Conservation (phyloP, 2,888 invertebrate species). For the Leucophora obtusa region DNA sequence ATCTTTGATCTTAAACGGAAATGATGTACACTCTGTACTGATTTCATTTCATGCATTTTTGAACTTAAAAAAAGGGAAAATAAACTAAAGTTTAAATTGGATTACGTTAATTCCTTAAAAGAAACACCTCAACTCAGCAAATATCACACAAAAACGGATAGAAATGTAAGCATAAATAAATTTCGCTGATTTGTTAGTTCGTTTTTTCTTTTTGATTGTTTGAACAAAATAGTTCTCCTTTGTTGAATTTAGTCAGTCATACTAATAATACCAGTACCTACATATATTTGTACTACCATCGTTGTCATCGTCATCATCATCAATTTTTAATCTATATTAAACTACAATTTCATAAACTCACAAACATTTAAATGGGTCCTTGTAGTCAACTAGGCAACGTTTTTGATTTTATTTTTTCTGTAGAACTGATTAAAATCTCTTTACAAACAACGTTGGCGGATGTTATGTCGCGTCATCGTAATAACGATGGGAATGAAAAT, state of each 20-base stretch:
- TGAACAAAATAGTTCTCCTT: too few relatives aligned
- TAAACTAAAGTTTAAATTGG: conserved; percentile 41
- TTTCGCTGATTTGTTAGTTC: too few relatives aligned
- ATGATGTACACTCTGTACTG: conserved; percentile 38
- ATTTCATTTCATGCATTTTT: conserved; percentile 45
- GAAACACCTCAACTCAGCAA: not conserved
- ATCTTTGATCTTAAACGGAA: conserved; percentile 55
- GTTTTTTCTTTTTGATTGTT: too few relatives aligned
- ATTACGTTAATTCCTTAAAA: conserved; percentile 46
- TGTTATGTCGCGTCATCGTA: conserved; percentile 61
- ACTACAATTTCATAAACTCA: conserved; percentile 36
- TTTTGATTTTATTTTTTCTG: conserved; percentile 45
- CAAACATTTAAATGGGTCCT: conserved; percentile 33
- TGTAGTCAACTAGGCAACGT: conserved; percentile 12
- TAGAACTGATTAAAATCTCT: conserved; percentile 59
- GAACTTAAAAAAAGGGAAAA: conserved; percentile 44
- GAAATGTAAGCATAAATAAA: too few relatives aligned
- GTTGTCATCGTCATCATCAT: conserved; percentile 3
- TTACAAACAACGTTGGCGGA: conserved; percentile 56
- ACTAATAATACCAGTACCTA: too few relatives aligned
- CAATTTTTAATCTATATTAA: conserved; percentile 51
- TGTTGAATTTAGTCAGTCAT: too few relatives aligned
- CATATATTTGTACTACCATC: not conserved
- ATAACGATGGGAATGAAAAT: conserved; percentile 53
- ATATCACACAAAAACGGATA: too few relatives aligned